Evolutionary conservation across 2,797 vertebrate genomes (phyloP).

Genomic region (Dendrocincla fuliginosa): DNA sequence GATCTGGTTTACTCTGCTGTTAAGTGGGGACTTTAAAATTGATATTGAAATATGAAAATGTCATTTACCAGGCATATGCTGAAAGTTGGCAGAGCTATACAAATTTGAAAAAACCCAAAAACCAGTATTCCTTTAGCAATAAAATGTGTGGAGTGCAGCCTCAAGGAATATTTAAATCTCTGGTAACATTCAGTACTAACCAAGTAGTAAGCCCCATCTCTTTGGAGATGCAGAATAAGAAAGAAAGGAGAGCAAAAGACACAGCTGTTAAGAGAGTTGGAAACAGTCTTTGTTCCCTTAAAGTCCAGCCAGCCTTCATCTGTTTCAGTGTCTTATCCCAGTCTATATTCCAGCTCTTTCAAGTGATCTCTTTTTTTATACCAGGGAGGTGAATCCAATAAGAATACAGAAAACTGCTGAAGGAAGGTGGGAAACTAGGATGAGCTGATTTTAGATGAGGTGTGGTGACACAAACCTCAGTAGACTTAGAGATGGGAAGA

Average conservation of each 20-base stretch:
- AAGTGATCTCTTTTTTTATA: neutral
- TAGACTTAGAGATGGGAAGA: neutral
- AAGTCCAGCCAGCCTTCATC: neutral
- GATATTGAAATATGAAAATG: neutral
- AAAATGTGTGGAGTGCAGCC: neutral
- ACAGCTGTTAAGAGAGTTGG: neutral
- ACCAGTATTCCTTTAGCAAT: neutral
- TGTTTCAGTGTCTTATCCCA: neutral
- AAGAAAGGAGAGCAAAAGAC: neutral
- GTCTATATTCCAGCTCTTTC: neutral
- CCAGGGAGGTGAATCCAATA: neutral
- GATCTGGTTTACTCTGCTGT: neutral
- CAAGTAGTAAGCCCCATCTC: neutral
- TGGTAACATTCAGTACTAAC: neutral
- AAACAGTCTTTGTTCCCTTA: neutral
- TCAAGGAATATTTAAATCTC: neutral
- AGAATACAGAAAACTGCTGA: neutral
- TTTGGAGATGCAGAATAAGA: neutral
- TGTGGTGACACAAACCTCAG: neutral
- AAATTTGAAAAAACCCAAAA: neutral
- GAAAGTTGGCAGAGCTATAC: neutral
- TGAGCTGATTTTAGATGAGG: neutral
- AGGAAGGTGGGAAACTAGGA: neutral
- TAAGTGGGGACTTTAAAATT: neutral
- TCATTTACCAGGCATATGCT: neutral